A percentile compares a stretch with the other conserved stretches of the same genome.
These are phyloP conservation scores for Meiosimyza platycephala DNA, from an alignment of 2,888 invertebrate species.

Conservation along the genomic window DNA sequence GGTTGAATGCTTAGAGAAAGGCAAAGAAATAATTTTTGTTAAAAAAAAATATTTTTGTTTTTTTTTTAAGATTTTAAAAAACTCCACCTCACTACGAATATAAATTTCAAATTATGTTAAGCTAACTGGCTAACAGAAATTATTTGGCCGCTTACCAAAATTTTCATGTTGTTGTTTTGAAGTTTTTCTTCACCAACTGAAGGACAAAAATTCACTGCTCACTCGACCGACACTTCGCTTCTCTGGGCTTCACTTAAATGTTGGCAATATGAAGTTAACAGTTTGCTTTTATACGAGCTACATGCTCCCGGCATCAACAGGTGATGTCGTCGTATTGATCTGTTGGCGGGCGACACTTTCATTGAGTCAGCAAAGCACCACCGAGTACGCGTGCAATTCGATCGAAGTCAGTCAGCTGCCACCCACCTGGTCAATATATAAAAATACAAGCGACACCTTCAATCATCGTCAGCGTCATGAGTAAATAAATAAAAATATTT, in stretches of 20 bases:
- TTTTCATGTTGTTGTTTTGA: neutral
- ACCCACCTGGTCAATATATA: slow-evolving; percentile 32
- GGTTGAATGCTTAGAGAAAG: slow-evolving; percentile 13
- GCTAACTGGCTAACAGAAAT: neutral
- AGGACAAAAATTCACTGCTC: too few relatives aligned
- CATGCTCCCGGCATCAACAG: neutral
- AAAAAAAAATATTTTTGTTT: neutral
- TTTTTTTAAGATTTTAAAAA: too few relatives aligned
- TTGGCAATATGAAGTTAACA: neutral
- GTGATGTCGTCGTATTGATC: neutral
- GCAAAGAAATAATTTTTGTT: neutral
- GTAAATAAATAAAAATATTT: too few relatives aligned
- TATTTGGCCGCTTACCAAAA: neutral
- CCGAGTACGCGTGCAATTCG: neutral
- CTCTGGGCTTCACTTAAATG: neutral
- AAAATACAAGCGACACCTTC: slow-evolving; percentile 29
- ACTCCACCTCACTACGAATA: too few relatives aligned
- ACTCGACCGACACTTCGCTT: too few relatives aligned
- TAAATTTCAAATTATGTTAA: neutral
- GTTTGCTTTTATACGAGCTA: slow-evolving; percentile 1
- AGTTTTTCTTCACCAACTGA: neutral
- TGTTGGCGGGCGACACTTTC: neutral
- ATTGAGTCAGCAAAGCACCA: neutral
- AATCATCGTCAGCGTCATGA: neutral
- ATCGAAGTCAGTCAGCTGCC: slow-evolving; percentile 21